These are phyloP conservation scores for Hemaris fuciformis DNA, from an alignment of 2,888 invertebrate species.

Conservation along the genomic window DNA sequence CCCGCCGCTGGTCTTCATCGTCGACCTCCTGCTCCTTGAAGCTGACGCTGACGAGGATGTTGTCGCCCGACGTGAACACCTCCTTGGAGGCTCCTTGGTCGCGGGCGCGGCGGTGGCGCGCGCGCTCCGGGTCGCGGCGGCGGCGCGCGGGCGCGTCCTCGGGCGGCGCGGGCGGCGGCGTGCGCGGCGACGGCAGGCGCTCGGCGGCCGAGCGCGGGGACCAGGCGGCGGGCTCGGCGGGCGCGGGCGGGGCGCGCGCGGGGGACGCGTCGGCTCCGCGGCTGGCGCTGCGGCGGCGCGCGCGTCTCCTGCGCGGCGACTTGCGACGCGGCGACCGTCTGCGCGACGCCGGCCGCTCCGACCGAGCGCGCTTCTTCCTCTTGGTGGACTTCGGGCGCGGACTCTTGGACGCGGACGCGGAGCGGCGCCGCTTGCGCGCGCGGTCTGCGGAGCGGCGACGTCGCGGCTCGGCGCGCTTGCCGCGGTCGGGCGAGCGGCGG, in stretches of 20 bases:
- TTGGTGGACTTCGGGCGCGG: slow-evolving; percentile 48
- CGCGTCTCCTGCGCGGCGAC: slow-evolving; percentile 36
- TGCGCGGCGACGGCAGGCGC: slow-evolving; percentile 83
- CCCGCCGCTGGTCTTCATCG: slow-evolving; percentile 28
- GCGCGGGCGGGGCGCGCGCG: slow-evolving; percentile 46
- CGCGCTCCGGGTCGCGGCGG: slow-evolving; percentile 38
- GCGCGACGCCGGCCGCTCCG: slow-evolving; percentile 42
- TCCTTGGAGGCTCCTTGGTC: slow-evolving; percentile 87
- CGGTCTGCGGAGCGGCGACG: slow-evolving; percentile 45
- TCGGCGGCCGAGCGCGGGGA: slow-evolving; percentile 62
- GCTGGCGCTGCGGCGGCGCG: slow-evolving; percentile 26
- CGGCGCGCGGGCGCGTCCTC: slow-evolving; percentile 26
- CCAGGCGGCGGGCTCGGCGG: slow-evolving; percentile 49
- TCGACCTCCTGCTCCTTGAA: slow-evolving; percentile 86
- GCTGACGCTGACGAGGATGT: slow-evolving; percentile 95
- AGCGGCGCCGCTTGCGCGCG: slow-evolving; percentile 47
- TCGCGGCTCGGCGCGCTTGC: slow-evolving; percentile 35
- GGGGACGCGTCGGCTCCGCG: slow-evolving; percentile 42
- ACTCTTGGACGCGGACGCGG: slow-evolving; percentile 34
- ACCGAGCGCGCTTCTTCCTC: slow-evolving; percentile 56
- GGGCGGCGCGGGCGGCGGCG: slow-evolving; percentile 77
- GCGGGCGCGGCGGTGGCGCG: slow-evolving; percentile 59
- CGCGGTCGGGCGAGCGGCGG: slow-evolving; percentile 34
- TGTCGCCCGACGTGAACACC: slow-evolving; percentile 95
- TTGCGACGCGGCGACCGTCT: slow-evolving; percentile 39